Percentiles rank a stretch among this genome's conserved stretches.
Evolutionary conservation across 2,113 vertebrate species (phyloP).

Genomic region (Centrocercus urophasianus): DNA sequence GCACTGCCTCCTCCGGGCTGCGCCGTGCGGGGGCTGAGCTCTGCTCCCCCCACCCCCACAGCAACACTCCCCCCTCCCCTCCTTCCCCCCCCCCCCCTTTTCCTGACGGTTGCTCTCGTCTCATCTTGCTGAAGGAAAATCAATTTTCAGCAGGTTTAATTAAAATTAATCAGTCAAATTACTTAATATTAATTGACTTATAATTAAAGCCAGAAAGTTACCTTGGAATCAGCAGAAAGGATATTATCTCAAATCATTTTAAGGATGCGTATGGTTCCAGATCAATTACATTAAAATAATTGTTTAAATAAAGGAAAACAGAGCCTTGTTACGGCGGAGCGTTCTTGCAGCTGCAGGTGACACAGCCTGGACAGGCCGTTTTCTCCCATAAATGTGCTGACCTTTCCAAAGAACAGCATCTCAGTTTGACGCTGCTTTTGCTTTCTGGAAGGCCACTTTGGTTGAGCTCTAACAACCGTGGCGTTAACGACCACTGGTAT

Average conservation of each 20-base stretch:
- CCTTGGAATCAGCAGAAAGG: conserved; percentile 69
- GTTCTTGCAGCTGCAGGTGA: conserved; percentile 21
- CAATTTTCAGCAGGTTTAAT: conserved; percentile 77
- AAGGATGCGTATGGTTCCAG: conserved; percentile 42
- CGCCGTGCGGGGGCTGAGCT: conserved; percentile 24
- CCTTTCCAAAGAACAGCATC: conserved; percentile 11
- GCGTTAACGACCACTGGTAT: not conserved
- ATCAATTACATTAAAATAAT: conserved; percentile 60
- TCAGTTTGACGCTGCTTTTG: conserved; percentile 9
- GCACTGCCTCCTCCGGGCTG: conserved; percentile 13
- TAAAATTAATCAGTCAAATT: conserved; percentile 80
- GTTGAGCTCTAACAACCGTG: conserved; percentile 7
- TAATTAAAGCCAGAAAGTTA: conserved; percentile 81
- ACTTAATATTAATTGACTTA: conserved; percentile 78
- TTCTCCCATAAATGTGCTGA: conserved; percentile 1
- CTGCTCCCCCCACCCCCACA: not conserved
- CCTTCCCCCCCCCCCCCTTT: not conserved
- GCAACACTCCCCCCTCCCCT: too few relatives aligned
- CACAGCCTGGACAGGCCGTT: not conserved
- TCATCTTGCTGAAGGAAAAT: conserved; percentile 73
- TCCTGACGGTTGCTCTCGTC: conserved; percentile 31
- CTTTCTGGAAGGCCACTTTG: conserved; percentile 43
- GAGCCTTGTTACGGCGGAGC: not conserved
- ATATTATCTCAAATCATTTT: conserved; percentile 32
- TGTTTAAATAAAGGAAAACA: conserved; percentile 47